phyloP scores from a whole-genome alignment of 1,140 invertebrate species.

The Micrasema minimum region DNA sequence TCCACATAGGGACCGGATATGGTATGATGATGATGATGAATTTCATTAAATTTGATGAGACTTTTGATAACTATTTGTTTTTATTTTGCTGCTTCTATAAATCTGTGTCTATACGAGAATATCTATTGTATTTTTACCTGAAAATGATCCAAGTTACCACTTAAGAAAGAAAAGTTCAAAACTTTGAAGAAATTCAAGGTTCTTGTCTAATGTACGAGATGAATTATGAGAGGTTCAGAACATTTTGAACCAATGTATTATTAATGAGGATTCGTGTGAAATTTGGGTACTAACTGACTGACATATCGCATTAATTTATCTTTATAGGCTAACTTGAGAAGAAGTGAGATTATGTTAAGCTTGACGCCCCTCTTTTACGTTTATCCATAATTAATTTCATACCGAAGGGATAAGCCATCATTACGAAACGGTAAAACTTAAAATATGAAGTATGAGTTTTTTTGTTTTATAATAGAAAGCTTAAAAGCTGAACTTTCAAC shows the following conservation, averaged over 20 bases:
- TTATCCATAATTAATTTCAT: slow-evolving; percentile 18
- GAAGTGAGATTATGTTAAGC: slow-evolving; percentile 14
- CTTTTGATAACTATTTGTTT: no score
- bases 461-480: no score
- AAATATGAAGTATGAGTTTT: neutral
- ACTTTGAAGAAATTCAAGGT: neutral
- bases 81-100: no score
- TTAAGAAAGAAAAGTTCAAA: no score
- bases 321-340: slow-evolving; percentile 31
- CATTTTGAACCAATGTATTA: slow-evolving; percentile 34
- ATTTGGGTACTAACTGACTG: slow-evolving; percentile 29
- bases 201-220: neutral
- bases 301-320: slow-evolving; percentile 28
- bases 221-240: slow-evolving; percentile 20
- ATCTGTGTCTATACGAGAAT: no score
- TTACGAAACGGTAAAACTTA: neutral
- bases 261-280: slow-evolving; percentile 31
- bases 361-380: slow-evolving; percentile 17
- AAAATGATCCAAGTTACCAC: no score
- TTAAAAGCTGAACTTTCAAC: no score
- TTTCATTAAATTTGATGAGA: no score
- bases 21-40: no score
- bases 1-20: no score
- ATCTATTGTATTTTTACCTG: no score
- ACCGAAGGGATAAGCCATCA: slow-evolving; percentile 9